These are phyloP conservation scores for Turnix velox DNA, from an alignment of 2,113 vertebrate species.

Conservation along the genomic window DNA sequence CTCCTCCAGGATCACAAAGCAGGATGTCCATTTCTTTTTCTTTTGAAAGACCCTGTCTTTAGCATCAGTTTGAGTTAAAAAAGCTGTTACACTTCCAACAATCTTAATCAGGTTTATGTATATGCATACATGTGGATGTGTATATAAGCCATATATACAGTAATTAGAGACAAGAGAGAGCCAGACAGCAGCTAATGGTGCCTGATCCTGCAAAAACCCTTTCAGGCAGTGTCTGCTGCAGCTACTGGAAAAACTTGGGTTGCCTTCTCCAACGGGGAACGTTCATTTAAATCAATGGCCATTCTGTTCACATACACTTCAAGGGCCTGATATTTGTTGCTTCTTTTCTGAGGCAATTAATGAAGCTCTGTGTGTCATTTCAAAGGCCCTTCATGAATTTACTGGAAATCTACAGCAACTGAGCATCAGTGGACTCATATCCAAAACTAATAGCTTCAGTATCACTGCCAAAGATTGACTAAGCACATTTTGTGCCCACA, in stretches of 20 bases:
- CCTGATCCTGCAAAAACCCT: neutral
- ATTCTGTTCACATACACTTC: slow-evolving; percentile 31
- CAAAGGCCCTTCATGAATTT: slow-evolving; percentile 51
- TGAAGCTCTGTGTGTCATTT: slow-evolving; percentile 61
- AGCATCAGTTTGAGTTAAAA: neutral
- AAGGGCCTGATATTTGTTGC: slow-evolving; percentile 1
- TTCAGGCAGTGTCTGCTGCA: neutral
- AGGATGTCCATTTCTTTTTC: neutral
- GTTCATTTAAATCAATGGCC: slow-evolving; percentile 4
- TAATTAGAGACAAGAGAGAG: accelerated
- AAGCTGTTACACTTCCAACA: neutral
- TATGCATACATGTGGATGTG: accelerated
- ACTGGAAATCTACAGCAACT: slow-evolving; percentile 42
- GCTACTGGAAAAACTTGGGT: neutral
- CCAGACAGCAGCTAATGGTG: neutral
- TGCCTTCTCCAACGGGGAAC: slow-evolving; percentile 1
- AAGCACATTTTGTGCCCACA: slow-evolving; percentile 36
- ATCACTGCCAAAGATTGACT: slow-evolving; percentile 53
- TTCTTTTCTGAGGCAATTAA: slow-evolving; percentile 54
- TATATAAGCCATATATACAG: accelerated
- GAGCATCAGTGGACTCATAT: slow-evolving; percentile 54
- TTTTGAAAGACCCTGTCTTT: neutral
- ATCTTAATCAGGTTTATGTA: neutral
- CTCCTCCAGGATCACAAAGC: neutral
- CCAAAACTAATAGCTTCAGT: slow-evolving; percentile 54